Evolutionary conservation across 2,113 vertebrate species (phyloP).

Genomic region (Coregonus clupeaformis): DNA sequence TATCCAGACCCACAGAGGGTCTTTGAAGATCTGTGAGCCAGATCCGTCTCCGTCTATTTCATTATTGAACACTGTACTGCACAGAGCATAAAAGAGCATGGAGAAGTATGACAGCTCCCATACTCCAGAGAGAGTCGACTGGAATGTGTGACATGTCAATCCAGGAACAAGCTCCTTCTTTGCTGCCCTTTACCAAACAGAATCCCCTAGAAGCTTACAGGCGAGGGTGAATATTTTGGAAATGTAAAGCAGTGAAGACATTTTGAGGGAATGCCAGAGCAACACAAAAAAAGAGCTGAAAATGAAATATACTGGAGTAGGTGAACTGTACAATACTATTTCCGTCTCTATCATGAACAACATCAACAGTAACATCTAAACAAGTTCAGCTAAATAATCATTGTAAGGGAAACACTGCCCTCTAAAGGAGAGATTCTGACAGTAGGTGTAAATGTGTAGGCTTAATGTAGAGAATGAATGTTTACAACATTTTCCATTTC

Average conservation of each 20-base stretch:
- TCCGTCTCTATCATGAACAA: conserved; percentile 10
- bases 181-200: conserved; percentile 35
- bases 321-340: neutral
- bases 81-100: conserved; percentile 41
- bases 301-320: no score
- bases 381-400: conserved; percentile 2
- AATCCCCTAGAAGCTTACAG: conserved; percentile 41
- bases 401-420: conserved; percentile 59
- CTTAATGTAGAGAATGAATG: neutral
- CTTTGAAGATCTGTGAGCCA: conserved; percentile 52
- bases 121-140: neutral
- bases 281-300: neutral
- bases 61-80: conserved; percentile 60
- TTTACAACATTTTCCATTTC: conserved; percentile 50
- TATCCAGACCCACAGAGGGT: conserved; percentile 25
- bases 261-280: conserved; percentile 5
- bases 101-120: conserved; percentile 16
- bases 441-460: neutral
- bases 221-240: neutral
- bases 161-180: conserved; percentile 10
- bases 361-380: conserved; percentile 3
- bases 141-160: conserved; percentile 36
- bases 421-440: conserved; percentile 42
- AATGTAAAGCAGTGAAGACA: neutral
- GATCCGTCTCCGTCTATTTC: conserved; percentile 47